Evolutionary conservation across 1,140 invertebrate genomes (phyloP).

Genomic region (Bombyx mandarina): DNA sequence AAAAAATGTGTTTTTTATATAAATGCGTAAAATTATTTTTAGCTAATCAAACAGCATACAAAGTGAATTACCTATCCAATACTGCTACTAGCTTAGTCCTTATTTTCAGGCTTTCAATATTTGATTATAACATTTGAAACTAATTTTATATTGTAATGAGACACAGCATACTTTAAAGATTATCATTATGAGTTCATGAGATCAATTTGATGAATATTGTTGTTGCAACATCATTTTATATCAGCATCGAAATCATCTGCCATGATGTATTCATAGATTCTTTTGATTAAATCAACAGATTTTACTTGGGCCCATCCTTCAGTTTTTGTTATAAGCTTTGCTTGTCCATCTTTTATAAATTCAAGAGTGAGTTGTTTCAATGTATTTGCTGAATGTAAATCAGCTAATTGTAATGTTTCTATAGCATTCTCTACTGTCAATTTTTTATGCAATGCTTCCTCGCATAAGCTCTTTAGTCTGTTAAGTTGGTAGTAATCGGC

Average conservation of each 20-base stretch:
- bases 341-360: conserved; percentile 62
- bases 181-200: too few relatives aligned
- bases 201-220: too few relatives aligned
- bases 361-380: conserved; percentile 50
- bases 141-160: too few relatives aligned
- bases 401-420: conserved; percentile 53
- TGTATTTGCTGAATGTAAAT: conserved; percentile 50
- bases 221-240: conserved; percentile 27
- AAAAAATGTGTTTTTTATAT: too few relatives aligned
- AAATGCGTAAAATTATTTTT: too few relatives aligned
- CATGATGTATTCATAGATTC: conserved; percentile 59
- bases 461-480: conserved; percentile 55
- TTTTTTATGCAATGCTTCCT: conserved; percentile 57
- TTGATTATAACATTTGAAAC: too few relatives aligned
- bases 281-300: conserved; percentile 56
- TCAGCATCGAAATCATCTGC: conserved; percentile 50
- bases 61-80: too few relatives aligned
- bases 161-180: too few relatives aligned
- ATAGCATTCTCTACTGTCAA: conserved; percentile 60
- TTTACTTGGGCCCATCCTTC: conserved; percentile 52
- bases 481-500: conserved; percentile 63
- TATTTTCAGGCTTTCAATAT: background rate
- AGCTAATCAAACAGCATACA: too few relatives aligned
- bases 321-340: conserved; percentile 53
- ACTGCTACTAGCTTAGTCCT: background rate